Evolutionary conservation across 1,140 invertebrate species (phyloP).

Genomic region (Spodoptera litura): DNA sequence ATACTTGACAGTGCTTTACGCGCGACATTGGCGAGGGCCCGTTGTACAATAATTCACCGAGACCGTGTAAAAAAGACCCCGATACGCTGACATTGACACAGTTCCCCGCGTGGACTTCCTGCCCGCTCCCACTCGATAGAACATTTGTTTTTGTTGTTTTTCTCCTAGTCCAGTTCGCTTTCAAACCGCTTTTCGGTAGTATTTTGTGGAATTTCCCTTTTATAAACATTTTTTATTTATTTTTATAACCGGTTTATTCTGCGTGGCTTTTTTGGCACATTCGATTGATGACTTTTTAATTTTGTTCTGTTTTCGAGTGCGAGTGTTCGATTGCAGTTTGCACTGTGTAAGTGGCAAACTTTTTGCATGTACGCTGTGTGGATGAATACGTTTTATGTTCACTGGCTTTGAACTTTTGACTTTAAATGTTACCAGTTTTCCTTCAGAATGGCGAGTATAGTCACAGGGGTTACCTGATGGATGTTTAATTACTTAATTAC

Average conservation of each 20-base stretch:
- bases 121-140: conserved; percentile 53
- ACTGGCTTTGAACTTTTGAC: conserved; percentile 43
- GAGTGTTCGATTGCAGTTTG: conserved; percentile 43
- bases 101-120: conserved; percentile 70
- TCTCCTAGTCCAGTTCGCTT: conserved; percentile 50
- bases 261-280: conserved; percentile 47
- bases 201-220: conserved; percentile 56
- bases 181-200: conserved; percentile 57
- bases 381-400: neutral
- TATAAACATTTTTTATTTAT: conserved; percentile 41
- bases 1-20: conserved; percentile 43
- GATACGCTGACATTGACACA: conserved; percentile 79
- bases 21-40: conserved; percentile 39
- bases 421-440: conserved; percentile 41
- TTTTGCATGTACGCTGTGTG: conserved; percentile 17
- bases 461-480: neutral
- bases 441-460: neutral
- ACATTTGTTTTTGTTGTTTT: conserved; percentile 60
- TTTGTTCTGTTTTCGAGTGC: conserved; percentile 36
- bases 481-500: conserved; percentile 14
- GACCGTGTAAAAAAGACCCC: conserved; percentile 65
- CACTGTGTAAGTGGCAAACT: conserved; percentile 42
- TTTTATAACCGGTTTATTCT: conserved; percentile 55
- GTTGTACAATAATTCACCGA: conserved; percentile 57
- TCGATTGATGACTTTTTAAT: conserved; percentile 46